Conservation (phyloP, 2,797 vertebrate genomes). For the Sternarchorhynchus goeldii region DNA sequence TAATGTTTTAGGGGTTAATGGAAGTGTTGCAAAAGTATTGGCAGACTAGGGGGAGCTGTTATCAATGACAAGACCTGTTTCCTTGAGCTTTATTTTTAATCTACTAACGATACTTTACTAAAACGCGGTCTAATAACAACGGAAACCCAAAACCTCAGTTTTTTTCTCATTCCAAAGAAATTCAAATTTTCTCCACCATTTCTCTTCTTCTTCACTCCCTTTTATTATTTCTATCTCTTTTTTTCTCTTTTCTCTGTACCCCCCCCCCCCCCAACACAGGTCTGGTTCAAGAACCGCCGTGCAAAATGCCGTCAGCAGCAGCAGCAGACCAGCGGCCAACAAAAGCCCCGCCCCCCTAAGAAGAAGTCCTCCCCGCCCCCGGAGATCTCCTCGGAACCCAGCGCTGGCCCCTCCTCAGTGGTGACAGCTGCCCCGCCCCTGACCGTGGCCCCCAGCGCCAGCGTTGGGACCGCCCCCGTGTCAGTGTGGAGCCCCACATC, state of each 20-base stretch:
- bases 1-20: no score
- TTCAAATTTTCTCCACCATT: no score
- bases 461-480: constrained; percentile 75
- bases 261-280: constrained; percentile 66
- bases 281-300: constrained; percentile 92
- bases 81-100: neutral
- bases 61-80: neutral
- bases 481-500: constrained; percentile 90
- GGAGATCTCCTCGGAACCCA: constrained; percentile 74
- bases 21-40: no score
- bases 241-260: neutral
- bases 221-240: neutral
- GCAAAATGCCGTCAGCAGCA: constrained; percentile 91
- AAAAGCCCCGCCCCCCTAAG: constrained; percentile 85
- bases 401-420: constrained; percentile 70
- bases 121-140: no score
- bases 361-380: constrained; percentile 81
- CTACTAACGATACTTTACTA: no score
- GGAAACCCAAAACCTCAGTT: no score
- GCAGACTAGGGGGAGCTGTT: no score
- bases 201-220: no score
- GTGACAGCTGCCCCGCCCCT: constrained; percentile 68
- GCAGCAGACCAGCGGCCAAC: constrained; percentile 82
- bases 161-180: no score
- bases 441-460: constrained; percentile 67